A percentile compares a stretch with the other conserved stretches of the same genome.
Evolutionary conservation across 2,888 invertebrate species (phyloP).

Genomic region (Chydorus sphaericus): DNA sequence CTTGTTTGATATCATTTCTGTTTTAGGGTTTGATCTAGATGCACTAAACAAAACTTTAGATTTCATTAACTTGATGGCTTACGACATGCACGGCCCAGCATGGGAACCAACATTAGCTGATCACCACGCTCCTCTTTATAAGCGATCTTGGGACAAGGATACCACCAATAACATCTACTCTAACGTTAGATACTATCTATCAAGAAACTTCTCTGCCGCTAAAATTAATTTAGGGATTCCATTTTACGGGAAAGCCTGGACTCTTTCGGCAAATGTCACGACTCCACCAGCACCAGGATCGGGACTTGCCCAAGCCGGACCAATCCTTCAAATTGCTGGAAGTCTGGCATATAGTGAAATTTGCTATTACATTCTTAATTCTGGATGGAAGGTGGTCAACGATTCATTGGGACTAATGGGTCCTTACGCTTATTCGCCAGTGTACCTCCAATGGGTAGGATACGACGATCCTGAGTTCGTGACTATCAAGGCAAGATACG

Average conservation of each 20-base stretch:
- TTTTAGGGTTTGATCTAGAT: constrained; percentile 2
- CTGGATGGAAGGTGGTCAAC: constrained; percentile 24
- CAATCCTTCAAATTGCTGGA: constrained; percentile 18
- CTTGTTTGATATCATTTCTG: too few relatives aligned
- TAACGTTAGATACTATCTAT: too few relatives aligned
- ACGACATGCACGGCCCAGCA: constrained; percentile 5
- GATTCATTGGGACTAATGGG: constrained; percentile 23
- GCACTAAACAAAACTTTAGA: neutral
- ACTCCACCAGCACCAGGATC: constrained; percentile 16
- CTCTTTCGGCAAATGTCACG: constrained; percentile 16
- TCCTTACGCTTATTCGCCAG: constrained; percentile 22
- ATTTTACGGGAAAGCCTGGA: constrained; percentile 20
- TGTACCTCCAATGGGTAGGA: neutral
- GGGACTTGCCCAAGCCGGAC: constrained; percentile 17
- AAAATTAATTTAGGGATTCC: constrained; percentile 21
- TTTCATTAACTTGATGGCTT: constrained; percentile 10
- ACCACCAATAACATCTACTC: too few relatives aligned
- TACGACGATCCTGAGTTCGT: constrained; percentile 7
- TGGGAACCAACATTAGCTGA: constrained; percentile 5
- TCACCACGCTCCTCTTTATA: constrained; percentile 13
- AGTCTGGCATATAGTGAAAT: constrained; percentile 20
- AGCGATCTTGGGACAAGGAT: constrained; percentile 1
- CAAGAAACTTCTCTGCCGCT: too few relatives aligned
- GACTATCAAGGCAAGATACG: constrained; percentile 11
- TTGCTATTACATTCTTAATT: constrained; percentile 23